phyloP scores from a whole-genome alignment of 1,140 invertebrate genomes.

The Aphaenogaster rudis region DNA sequence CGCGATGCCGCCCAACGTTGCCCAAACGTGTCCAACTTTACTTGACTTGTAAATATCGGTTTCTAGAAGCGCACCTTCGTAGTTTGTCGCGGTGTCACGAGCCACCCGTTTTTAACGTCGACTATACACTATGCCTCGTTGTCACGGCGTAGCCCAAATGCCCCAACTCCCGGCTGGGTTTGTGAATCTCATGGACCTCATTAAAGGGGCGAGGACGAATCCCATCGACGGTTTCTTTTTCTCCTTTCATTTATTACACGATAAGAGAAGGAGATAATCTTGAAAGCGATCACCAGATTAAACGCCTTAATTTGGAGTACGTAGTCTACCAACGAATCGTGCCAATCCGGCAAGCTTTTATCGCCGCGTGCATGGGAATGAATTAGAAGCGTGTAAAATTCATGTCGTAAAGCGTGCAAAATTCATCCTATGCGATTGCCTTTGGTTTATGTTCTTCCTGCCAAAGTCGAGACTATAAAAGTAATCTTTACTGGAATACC shows the following conservation, averaged over 20 bases:
- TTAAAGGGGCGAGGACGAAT: constrained; percentile 85
- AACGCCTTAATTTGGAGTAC: background rate
- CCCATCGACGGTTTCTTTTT: constrained; percentile 67
- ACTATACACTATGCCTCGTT: constrained; percentile 77
- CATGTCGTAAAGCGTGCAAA: constrained; percentile 48
- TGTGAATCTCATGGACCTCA: constrained; percentile 84
- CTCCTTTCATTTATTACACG: constrained; percentile 16
- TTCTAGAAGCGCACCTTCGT: constrained; percentile 81
- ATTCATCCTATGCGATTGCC: constrained; percentile 34
- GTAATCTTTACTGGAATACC: constrained; percentile 15
- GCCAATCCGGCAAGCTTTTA: background rate
- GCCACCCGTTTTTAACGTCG: constrained; percentile 77
- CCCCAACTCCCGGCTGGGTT: constrained; percentile 84
- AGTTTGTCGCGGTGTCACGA: constrained; percentile 82
- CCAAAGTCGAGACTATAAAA: background rate
- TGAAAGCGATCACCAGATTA: background rate
- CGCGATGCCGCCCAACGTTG: constrained; percentile 14
- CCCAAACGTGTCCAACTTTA: constrained; percentile 64
- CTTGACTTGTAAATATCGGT: constrained; percentile 85
- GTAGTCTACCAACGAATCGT: background rate
- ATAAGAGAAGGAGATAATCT: constrained; percentile 9
- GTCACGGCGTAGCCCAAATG: constrained; percentile 80
- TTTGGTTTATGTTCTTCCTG: constrained; percentile 15
- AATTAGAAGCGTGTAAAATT: constrained; percentile 37
- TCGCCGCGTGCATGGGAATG: constrained; percentile 45